These are phyloP conservation scores for Epinotia nisella DNA, from an alignment of 2,888 invertebrate genomes.

Conservation along the genomic window DNA sequence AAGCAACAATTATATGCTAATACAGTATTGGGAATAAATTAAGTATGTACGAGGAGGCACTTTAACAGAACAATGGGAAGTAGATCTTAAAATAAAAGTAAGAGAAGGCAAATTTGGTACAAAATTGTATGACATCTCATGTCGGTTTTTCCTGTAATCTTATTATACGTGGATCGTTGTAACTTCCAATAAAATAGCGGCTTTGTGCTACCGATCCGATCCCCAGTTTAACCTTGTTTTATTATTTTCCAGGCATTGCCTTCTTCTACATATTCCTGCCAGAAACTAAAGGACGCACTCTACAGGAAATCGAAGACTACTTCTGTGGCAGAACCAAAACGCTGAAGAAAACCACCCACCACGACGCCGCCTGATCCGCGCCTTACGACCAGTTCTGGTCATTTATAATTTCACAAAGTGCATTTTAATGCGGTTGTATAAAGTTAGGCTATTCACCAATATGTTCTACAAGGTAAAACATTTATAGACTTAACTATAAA, in stretches of 20 bases:
- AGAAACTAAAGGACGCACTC: constrained; percentile 87
- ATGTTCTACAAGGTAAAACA: neutral
- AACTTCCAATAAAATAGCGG: neutral
- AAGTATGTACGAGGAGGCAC: neutral
- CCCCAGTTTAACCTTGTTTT: neutral
- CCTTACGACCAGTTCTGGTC: neutral
- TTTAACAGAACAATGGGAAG: neutral
- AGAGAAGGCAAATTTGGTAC: too few species aligned
- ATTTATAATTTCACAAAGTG: constrained; percentile 12
- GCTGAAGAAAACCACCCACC: constrained; percentile 69
- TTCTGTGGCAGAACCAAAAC: constrained; percentile 86
- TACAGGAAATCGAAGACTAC: constrained; percentile 89
- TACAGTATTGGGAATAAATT: neutral
- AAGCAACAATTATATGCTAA: too few species aligned
- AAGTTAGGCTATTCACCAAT: neutral
- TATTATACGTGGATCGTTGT: neutral
- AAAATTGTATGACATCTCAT: neutral
- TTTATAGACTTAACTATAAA: too few species aligned
- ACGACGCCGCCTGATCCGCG: constrained; percentile 56
- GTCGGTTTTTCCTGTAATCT: neutral
- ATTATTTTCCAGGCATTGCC: constrained; percentile 72
- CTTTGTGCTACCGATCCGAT: neutral
- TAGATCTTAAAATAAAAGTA: too few species aligned
- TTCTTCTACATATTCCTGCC: constrained; percentile 88
- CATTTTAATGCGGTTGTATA: constrained; percentile 31